Evolutionary conservation across 2,888 invertebrate species (phyloP).

Genomic region (Pterostichus madidus): DNA sequence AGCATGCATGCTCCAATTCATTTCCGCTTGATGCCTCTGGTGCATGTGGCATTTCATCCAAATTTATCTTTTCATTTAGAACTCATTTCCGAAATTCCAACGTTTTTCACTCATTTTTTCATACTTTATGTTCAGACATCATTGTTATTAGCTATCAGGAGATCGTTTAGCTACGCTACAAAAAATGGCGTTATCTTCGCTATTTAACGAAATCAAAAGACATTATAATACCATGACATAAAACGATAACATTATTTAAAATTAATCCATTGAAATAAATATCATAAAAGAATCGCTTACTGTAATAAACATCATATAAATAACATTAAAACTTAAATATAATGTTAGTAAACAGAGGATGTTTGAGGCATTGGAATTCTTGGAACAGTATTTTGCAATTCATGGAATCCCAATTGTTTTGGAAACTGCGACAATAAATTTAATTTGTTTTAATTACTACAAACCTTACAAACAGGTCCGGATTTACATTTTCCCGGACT

Average conservation of each 20-base stretch:
- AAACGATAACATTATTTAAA: neutral
- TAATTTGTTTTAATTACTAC: constrained; percentile 48
- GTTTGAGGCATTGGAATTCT: neutral
- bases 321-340: too few relatives aligned
- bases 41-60: constrained; percentile 43
- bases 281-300: neutral
- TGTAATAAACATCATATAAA: too few relatives aligned
- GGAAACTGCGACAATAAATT: constrained; percentile 37
- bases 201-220: neutral
- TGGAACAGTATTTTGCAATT: constrained; percentile 1
- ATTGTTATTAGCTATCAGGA: constrained; percentile 12
- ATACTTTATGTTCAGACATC: neutral
- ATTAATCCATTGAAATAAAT: neutral
- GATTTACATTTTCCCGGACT: too few relatives aligned
- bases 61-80: constrained; percentile 21
- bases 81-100: neutral
- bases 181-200: too few relatives aligned
- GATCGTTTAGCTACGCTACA: constrained; percentile 16
- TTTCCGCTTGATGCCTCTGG: constrained; percentile 40
- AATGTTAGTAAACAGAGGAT: too few relatives aligned
- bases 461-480: neutral
- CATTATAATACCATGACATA: neutral
- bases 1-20: constrained; percentile 29
- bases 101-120: constrained; percentile 17
- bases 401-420: constrained; percentile 18